phyloP scores from a whole-genome alignment of 2,888 invertebrate species.

The Erynnis tages region DNA sequence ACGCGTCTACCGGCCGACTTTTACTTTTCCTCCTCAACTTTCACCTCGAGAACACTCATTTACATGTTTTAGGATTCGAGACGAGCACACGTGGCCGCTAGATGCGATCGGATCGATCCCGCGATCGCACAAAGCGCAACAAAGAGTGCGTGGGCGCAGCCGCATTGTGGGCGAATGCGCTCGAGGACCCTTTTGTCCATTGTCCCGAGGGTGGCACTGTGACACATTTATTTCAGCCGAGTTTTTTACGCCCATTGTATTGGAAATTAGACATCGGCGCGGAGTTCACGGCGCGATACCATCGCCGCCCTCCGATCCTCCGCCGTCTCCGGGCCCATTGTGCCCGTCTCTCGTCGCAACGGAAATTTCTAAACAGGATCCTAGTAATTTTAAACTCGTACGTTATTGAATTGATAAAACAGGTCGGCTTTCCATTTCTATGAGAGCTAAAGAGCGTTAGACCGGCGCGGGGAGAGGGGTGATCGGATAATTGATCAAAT shows the following conservation, averaged over 20 bases:
- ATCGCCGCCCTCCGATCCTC: constrained; percentile 66
- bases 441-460: constrained; percentile 50
- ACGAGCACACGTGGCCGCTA: constrained; percentile 44
- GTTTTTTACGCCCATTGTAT: constrained; percentile 79
- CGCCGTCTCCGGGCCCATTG: constrained; percentile 48
- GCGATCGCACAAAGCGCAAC: constrained; percentile 52
- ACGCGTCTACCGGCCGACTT: constrained; percentile 51
- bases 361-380: constrained; percentile 35
- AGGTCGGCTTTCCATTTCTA: constrained; percentile 74
- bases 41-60: constrained; percentile 74
- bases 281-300: constrained; percentile 75
- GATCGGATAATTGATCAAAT: constrained; percentile 68
- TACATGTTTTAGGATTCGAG: constrained; percentile 56
- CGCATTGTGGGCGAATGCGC: constrained; percentile 62
- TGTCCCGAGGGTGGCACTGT: constrained; percentile 77
- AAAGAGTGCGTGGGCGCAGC: constrained; percentile 63
- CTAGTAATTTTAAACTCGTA: constrained; percentile 37
- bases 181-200: constrained; percentile 69
- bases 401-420: constrained; percentile 65
- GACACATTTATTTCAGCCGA: constrained; percentile 79
- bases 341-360: constrained; percentile 47
- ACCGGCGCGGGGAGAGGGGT: constrained; percentile 35
- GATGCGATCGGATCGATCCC: constrained; percentile 55
- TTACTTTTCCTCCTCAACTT: constrained; percentile 78
- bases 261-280: constrained; percentile 76